These are phyloP conservation scores for Drosophila borealis DNA, from an alignment of 2,888 invertebrate genomes.

Conservation along the genomic window DNA sequence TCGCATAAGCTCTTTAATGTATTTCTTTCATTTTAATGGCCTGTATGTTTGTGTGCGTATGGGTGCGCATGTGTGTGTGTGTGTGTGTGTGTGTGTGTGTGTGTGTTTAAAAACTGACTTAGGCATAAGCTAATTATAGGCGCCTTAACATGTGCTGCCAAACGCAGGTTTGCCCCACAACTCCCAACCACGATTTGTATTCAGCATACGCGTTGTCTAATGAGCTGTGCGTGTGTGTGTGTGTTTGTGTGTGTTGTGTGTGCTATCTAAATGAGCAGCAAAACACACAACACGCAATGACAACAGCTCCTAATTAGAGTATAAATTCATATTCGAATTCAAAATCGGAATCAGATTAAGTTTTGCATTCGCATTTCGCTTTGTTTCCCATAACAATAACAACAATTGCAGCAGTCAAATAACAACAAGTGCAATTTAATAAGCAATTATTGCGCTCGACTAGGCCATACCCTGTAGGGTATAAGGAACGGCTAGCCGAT, in stretches of 20 bases:
- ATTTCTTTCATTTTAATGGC: constrained; percentile 57
- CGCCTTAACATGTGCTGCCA: constrained; percentile 25
- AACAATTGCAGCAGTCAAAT: constrained; percentile 13
- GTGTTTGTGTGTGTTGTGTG: neutral
- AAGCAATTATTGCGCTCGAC: neutral
- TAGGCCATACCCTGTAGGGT: neutral
- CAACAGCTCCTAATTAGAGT: constrained; percentile 3
- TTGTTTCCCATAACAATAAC: constrained; percentile 7
- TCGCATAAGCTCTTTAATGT: constrained; percentile 73
- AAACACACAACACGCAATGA: neutral
- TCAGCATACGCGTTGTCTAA: constrained; percentile 25
- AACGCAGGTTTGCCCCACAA: neutral
- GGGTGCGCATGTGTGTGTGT: neutral
- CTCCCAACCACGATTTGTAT: constrained; percentile 3
- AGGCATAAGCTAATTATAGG: constrained; percentile 64
- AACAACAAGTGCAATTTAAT: neutral
- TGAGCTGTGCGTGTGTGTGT: constrained; percentile 14
- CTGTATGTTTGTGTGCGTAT: constrained; percentile 1
- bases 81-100: constrained; percentile 16
- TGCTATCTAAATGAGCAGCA: neutral
- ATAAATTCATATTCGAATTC: constrained; percentile 7
- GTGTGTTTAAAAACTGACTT: constrained; percentile 38
- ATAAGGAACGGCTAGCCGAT: too few species aligned
- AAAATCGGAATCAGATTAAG: constrained; percentile 10
- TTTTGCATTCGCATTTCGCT: neutral